Evolutionary conservation across 2,797 vertebrate species (phyloP), one percentile per base, ranked within the genome.

Genomic region (Falco cherrug): DNA sequence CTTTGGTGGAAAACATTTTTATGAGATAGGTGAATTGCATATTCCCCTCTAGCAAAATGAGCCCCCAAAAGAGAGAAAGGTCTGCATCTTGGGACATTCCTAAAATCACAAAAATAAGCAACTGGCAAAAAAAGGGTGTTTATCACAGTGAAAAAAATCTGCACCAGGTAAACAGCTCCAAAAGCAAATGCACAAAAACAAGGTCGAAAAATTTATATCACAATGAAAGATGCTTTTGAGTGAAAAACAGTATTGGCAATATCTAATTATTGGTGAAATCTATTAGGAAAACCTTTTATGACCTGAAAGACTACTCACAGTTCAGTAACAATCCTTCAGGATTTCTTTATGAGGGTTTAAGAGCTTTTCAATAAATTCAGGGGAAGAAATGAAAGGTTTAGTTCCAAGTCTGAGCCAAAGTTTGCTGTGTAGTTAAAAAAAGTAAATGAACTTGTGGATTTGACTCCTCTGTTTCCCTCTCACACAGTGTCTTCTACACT

Each of bases 381-480:
- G 45, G 60, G 29, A 53, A 91, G 69, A 69, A 91, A 91, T 76
- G 43, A 74, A 84, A 48, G 61, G 24, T 64, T 94, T 83, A n/a
- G n/a, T 61, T 91, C 71, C 39, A 79, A 90, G 20, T 37, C 76
- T 79, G n/a, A 61, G 73, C 33, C 59, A 54, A 95, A 96, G 79
- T 97, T 95, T 96, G 63, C 88, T 53, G 75, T 61, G 71, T 13
- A 91, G 94, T 65, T 83, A 33, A 64, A 95, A 70, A 81, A 71
- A 94, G 84, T 6, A 89, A 97, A 94, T 43, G 75, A 95, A 93
- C 91, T 96, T 94, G 90, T 76, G 88, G 84, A 59, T 94, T 76
- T 93, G 90, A 84, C 84, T 93, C 81, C 78, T 85, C 82, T 68
- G 87, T 79, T 87, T 63, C 93, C 90, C 76, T 79, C 90, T 88